Conservation (phyloP, 2,888 invertebrate genomes). For the Hylaea fasciaria region DNA sequence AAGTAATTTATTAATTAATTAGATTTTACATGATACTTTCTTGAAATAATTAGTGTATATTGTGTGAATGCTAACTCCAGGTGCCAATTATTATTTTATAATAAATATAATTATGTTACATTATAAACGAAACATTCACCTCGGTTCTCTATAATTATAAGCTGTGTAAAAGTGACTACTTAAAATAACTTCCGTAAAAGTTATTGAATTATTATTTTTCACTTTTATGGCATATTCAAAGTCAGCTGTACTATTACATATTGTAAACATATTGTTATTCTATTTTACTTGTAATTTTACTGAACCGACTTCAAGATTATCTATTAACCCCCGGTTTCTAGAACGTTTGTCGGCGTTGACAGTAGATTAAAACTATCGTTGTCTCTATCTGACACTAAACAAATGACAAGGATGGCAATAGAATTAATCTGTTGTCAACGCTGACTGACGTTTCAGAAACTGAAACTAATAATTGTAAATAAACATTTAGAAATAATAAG, state of each 20-base stretch:
- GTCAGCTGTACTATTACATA: not conserved
- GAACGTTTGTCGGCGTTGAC: no score
- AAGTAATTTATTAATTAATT: conserved; percentile 73
- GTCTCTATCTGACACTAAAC: no score
- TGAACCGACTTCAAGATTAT: conserved; percentile 11
- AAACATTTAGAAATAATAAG: conserved; percentile 34
- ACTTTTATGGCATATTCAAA: not conserved
- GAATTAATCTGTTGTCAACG: no score
- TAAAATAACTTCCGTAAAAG: no score
- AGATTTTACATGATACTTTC: conserved; percentile 43
- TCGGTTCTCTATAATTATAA: no score
- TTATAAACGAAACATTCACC: not conserved
- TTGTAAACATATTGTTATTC: conserved; percentile 10
- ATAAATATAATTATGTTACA: not conserved
- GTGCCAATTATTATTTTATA: conserved; percentile 34
- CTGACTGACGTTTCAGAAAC: no score
- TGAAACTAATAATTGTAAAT: conserved; percentile 59
- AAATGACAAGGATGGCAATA: no score
- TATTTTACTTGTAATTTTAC: conserved; percentile 3
- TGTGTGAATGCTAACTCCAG: conserved; percentile 36
- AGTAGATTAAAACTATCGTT: no score
- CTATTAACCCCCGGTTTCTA: no score
- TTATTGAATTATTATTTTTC: not conserved
- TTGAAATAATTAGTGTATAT: conserved; percentile 29
- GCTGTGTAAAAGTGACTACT: no score